Base-by-base conservation (phyloP, 2,888 invertebrate genomes). In the Zhuqinia jingwanae region DNA sequence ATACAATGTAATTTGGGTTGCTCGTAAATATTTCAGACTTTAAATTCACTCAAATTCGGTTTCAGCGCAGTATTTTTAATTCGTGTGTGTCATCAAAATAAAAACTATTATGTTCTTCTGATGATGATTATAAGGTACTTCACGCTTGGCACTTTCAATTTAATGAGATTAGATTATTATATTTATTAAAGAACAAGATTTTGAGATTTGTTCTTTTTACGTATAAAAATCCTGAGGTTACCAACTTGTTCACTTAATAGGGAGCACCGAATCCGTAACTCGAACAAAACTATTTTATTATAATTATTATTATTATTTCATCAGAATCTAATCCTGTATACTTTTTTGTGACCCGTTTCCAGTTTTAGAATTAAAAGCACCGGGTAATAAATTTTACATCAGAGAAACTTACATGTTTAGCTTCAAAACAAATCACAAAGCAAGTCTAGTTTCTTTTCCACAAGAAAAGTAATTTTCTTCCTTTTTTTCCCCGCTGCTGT, bases 311-410 rank as follows among this genome's bases (percentile, higher is more conserved):
- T 15, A 3, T 53, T 13, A 53, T 8, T 8, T 8, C 15, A 53
- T 53, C 17, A 11, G 8, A 45, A 13, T 11, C 47, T 45, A 13
- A n/a, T n/a, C n/a, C n/a, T n/a, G n/a, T n/a, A n/a, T 36, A 36
- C 36, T 36, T 36, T n/a, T 8, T 36, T 36, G 36, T 27, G 73
- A 73, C 25, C 73, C 50, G 47, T 27, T 73, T 73, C 27, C 45
- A 63, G 63, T 36, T 36, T 63, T 17, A 60, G 27, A 63, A 63
- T 63, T 25, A 70, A 70, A 50, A 73, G 73, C 73, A 73, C 73
- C 73, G 73, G 73, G 36, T 36, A 27, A n/a, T 20, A 73, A 73
- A n/a, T 11, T 22, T 11, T 45, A n/a, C n/a, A n/a, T n/a, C n/a
- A n/a, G n/a, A n/a, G n/a, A n/a, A n/a, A n/a, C n/a, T n/a, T n/a